Evolutionary conservation across 2,797 vertebrate genomes (phyloP).

Genomic region (Sebastes iracundus): DNA sequence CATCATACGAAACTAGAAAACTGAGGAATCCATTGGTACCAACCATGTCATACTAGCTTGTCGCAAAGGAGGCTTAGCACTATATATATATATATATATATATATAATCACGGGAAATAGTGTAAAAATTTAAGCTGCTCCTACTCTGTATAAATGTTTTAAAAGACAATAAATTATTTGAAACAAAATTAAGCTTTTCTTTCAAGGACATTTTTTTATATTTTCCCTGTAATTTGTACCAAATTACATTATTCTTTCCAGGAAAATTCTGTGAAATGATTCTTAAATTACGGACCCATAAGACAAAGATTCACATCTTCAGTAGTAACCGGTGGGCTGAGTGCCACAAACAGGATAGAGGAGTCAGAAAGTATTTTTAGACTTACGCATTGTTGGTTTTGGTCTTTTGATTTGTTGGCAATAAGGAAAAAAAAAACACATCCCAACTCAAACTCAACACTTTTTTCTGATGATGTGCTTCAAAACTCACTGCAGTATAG

Average conservation of each 20-base stretch:
- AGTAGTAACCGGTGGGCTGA: not conserved
- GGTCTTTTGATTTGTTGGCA: not conserved
- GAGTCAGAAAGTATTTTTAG: not conserved
- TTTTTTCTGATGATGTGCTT: not conserved
- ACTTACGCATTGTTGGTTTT: not conserved
- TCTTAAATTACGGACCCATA: not conserved
- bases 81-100: no score
- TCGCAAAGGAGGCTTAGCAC: no score
- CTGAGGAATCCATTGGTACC: no score
- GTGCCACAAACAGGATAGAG: no score
- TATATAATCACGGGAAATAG: no score
- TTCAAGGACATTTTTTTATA: not conserved
- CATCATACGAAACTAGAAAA: no score
- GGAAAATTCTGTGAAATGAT: not conserved
- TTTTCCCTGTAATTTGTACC: not conserved
- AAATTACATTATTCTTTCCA: not conserved
- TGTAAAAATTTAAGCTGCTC: no score
- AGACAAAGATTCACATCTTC: not conserved
- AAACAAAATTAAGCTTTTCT: not conserved
- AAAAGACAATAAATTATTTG: no score
- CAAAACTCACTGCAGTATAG: not conserved
- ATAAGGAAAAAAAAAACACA: not conserved
- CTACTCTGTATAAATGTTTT: no score
- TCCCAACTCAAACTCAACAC: not conserved
- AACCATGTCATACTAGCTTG: no score